Conservation (phyloP, 2,113 vertebrate species). For the Tetraodon nigroviridis region DNA sequence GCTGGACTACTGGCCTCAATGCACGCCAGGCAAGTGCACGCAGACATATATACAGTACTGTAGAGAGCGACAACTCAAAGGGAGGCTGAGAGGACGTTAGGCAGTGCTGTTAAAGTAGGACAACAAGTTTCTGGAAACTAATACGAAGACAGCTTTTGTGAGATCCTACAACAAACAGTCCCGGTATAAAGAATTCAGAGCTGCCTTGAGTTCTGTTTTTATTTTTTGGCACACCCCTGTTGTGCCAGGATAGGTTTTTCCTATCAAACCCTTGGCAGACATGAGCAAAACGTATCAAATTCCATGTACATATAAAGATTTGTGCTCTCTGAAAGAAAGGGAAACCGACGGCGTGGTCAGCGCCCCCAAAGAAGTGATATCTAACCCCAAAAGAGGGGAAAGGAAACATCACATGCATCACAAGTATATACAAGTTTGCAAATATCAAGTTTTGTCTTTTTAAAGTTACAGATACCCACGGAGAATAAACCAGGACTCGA, state of each 20-base stretch:
- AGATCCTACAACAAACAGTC: constrained; percentile 31
- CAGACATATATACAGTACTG: constrained; percentile 45
- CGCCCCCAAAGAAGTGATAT: not conserved
- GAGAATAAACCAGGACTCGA: constrained; percentile 44
- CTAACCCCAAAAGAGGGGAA: constrained; percentile 26
- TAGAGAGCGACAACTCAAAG: constrained; percentile 18
- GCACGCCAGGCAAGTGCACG: constrained; percentile 33
- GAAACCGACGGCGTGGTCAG: not conserved
- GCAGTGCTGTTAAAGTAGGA: constrained; percentile 30
- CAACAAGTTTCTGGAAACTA: not conserved
- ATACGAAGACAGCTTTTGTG: constrained; percentile 13
- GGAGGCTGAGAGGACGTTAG: constrained; percentile 22
- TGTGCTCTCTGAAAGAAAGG: constrained; percentile 69
- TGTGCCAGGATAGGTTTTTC: constrained; percentile 36
- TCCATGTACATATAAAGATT: constrained; percentile 61
- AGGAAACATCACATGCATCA: constrained; percentile 53
- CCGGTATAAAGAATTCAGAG: constrained; percentile 49
- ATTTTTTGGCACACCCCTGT: constrained; percentile 49
- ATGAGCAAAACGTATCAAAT: constrained; percentile 56
- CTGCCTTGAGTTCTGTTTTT: constrained; percentile 43
- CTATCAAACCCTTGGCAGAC: constrained; percentile 64
- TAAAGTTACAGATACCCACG: constrained; percentile 62
- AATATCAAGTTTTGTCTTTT: constrained; percentile 52
- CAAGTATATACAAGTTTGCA: constrained; percentile 69
- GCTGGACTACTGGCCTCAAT: constrained; percentile 62